A percentile compares a stretch with the other conserved stretches of the same genome.
Conservation (phyloP, 1,140 invertebrate species). For the Drosophila sproati region DNA sequence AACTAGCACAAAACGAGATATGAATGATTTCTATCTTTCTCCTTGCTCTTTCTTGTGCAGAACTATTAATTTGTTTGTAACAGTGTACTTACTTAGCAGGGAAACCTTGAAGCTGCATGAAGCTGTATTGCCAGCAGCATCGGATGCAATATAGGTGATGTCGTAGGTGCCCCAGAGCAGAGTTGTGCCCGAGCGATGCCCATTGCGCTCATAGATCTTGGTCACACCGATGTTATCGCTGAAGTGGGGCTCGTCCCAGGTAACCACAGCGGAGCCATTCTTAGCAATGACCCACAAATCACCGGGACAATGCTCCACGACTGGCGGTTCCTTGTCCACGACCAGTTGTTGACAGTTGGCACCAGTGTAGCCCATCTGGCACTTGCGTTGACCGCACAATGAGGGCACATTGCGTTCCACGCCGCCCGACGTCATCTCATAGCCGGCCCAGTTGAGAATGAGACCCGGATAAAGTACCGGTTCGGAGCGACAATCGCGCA, state of each 20-base stretch:
- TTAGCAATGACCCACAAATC: constrained; percentile 97
- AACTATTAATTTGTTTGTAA: too few relatives aligned
- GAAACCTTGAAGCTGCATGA: constrained; percentile 97
- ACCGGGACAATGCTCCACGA: constrained; percentile 95
- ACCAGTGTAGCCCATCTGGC: constrained; percentile 93
- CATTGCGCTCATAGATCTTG: constrained; percentile 93
- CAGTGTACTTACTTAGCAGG: constrained; percentile 90
- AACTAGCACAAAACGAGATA: too few relatives aligned
- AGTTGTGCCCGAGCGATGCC: constrained; percentile 95
- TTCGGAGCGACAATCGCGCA: constrained; percentile 95
- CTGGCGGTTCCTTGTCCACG: constrained; percentile 94
- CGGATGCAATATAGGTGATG: constrained; percentile 96
- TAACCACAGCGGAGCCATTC: constrained; percentile 95
- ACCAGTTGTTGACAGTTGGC: constrained; percentile 93
- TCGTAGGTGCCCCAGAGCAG: constrained; percentile 96
- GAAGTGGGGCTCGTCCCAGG: constrained; percentile 97
- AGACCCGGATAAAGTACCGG: constrained; percentile 95
- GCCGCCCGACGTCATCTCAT: constrained; percentile 94
- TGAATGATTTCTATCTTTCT: too few relatives aligned
- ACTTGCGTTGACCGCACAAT: constrained; percentile 94
- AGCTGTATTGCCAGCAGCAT: constrained; percentile 95
- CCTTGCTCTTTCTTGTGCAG: too few relatives aligned
- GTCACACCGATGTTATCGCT: constrained; percentile 93
- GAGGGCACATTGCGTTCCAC: constrained; percentile 96
- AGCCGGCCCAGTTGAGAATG: constrained; percentile 96